A percentile compares a stretch with the other conserved stretches of the same genome.
Conservation (phyloP, 2,888 invertebrate species). For the Cheilosia grossa region DNA sequence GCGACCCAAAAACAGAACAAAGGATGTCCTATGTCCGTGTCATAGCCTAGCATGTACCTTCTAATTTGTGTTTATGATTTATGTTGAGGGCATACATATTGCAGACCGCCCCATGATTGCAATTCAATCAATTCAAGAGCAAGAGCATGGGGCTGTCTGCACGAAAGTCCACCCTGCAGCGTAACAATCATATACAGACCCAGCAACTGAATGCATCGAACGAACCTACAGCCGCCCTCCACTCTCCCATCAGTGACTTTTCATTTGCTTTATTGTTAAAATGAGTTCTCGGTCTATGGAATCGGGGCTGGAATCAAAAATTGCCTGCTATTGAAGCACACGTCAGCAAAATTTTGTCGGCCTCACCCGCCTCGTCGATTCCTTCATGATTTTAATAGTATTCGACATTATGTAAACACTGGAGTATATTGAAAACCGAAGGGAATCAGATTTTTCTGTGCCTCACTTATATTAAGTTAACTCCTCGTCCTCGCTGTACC, state of each 20-base stretch:
- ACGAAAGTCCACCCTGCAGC: background rate
- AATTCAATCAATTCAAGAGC: slow-evolving; percentile 40
- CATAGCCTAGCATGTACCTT: slow-evolving; percentile 3
- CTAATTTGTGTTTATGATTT: background rate
- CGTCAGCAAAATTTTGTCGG: slow-evolving; percentile 10
- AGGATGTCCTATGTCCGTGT: slow-evolving; percentile 8
- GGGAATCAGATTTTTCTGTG: slow-evolving; percentile 2
- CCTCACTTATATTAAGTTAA: background rate
- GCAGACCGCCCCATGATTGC: background rate
- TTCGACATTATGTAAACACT: slow-evolving; percentile 33
- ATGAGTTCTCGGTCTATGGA: background rate
- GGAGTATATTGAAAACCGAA: slow-evolving; percentile 24
- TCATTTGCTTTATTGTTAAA: slow-evolving; percentile 7
- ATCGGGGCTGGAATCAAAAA: background rate
- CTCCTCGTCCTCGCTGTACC: background rate
- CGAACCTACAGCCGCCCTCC: background rate
- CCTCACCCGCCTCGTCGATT: background rate
- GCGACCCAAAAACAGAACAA: background rate
- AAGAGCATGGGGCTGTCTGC: background rate
- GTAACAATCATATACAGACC: background rate
- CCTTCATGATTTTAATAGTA: slow-evolving; percentile 30
- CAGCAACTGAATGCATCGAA: background rate
- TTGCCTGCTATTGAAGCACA: slow-evolving; percentile 20
- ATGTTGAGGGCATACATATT: background rate
- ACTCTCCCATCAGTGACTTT: background rate